Evolutionary conservation across 1,140 invertebrate genomes (phyloP).

Genomic region (Zaprionus gabonicus): DNA sequence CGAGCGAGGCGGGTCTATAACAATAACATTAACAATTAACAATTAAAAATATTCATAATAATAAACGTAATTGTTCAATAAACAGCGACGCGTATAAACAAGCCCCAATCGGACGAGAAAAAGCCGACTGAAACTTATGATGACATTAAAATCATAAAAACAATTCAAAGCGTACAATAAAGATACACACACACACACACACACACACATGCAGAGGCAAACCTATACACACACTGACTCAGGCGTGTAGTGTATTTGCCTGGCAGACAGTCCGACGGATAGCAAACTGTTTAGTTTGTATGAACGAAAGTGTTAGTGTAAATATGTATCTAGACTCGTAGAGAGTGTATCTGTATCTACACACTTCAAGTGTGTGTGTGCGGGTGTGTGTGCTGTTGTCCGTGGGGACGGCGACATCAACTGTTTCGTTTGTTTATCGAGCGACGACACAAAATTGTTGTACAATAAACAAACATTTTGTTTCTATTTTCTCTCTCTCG

Average conservation of each 20-base stretch:
- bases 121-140: conserved; percentile 76
- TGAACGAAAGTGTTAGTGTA: conserved; percentile 26
- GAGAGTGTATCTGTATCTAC: conserved; percentile 10
- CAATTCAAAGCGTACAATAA: conserved; percentile 81
- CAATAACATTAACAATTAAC: conserved; percentile 79
- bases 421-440: conserved; percentile 71
- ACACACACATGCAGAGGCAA: conserved; percentile 7
- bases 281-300: conserved; percentile 51
- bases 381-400: conserved; percentile 58
- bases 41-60: conserved; percentile 82
- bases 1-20: conserved; percentile 54
- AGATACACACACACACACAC: conserved; percentile 59
- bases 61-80: conserved; percentile 82
- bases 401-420: conserved; percentile 59
- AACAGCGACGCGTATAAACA: conserved; percentile 75
- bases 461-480: conserved; percentile 79
- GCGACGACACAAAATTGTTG: conserved; percentile 78
- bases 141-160: conserved; percentile 83
- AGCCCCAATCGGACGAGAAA: conserved; percentile 66
- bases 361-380: conserved; percentile 36
- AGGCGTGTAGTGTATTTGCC: background rate
- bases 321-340: conserved; percentile 13
- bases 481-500: conserved; percentile 41
- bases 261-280: conserved; percentile 21
- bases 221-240: background rate